Conservation (phyloP, 2,113 vertebrate species). For the Nyctibius bracteatus region DNA sequence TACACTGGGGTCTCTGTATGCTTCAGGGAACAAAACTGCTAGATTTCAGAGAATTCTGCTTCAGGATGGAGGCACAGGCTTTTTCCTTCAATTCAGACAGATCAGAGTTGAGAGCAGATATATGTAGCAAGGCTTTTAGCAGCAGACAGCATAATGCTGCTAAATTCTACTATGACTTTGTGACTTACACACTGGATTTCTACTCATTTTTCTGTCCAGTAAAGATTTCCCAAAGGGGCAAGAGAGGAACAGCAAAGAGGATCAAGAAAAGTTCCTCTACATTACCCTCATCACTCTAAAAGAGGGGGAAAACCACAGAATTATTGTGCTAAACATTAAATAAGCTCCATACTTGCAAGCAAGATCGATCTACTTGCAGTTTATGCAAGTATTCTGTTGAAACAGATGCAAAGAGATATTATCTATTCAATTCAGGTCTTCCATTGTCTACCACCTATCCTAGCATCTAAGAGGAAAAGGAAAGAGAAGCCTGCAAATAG, state of each 20-base stretch:
- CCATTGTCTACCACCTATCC: neutral
- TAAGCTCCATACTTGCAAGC: neutral
- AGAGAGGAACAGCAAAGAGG: neutral
- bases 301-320: fast-evolving
- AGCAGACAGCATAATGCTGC: neutral
- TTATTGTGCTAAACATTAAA: neutral
- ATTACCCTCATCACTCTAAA: neutral
- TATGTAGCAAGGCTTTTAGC: neutral
- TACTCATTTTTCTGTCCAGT: neutral
- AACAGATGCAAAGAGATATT: neutral
- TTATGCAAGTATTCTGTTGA: neutral
- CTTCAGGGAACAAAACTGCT: neutral
- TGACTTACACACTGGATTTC: neutral
- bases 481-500: neutral
- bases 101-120: neutral
- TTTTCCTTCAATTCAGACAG: neutral
- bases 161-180: neutral
- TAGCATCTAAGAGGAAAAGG: neutral
- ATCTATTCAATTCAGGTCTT: neutral
- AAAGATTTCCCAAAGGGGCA: neutral
- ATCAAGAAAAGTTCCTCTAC: neutral
- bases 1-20: neutral
- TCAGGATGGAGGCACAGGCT: neutral
- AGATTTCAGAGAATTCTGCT: neutral
- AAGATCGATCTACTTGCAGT: neutral